Base-by-base conservation (phyloP, 1,140 invertebrate genomes). In the Rhysida immarginata region DNA sequence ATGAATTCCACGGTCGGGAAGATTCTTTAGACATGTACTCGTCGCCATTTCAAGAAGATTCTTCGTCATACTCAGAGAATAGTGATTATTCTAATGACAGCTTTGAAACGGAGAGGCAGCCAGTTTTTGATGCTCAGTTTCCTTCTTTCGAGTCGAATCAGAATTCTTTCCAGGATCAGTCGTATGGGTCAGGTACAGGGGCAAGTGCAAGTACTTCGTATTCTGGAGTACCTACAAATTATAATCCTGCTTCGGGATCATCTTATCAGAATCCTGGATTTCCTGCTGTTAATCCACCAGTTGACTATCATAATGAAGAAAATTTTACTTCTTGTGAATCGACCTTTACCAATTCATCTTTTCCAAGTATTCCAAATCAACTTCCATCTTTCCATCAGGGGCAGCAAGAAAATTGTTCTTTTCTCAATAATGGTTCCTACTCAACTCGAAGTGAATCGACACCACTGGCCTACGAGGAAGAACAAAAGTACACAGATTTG, bases 21-120 rank as follows among this genome's bases (percentile, higher is more conserved):
- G 79, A 81, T 60, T 79, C 78, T 35, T 65, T 80, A 14, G 78
- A 81, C 62, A 67, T 83, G 45, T 83, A 82, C 62, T 73, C 76
- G 14, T 70, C 64, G 49, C 64, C 66, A 54, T 79, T 81, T 58
- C 71, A 81, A 26, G 81, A 82, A 58, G 78, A 80, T 55, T 78
- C 53, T 20, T 63, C 60, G 27, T 68, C 81, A 56, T 84, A 84
- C 63, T 75, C 77, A 1, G 74, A 83, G 50, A 73, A 69, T 41
- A 69, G 68, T 29, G 73, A 75, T 53, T 69, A 71, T 44, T 70
- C 66, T 13, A 60, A 56, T 25, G 60, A 60, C 14, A 57, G 50
- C 48, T 48, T 44, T 1, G 45, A 56, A 3, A 14, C 53, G 23
- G 53, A 14, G 57, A 25, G 20, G 5, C 44, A 8, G 5, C 20